Percentiles rank a stretch among this genome's conserved stretches.
phyloP scores from a whole-genome alignment of 2,888 invertebrate genomes.

The Clusia tigrina region DNA sequence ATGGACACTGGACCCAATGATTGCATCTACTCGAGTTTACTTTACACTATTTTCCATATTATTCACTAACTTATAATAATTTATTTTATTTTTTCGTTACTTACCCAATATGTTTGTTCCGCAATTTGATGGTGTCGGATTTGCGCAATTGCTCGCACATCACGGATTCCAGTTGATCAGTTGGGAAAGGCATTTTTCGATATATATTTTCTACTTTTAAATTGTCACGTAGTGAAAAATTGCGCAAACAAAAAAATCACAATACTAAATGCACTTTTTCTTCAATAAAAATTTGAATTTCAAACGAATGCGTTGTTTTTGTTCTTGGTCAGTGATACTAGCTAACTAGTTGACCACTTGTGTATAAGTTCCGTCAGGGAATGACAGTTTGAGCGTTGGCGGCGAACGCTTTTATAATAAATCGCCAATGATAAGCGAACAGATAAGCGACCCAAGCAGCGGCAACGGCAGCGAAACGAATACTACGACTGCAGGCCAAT shows the following conservation, averaged over 20 bases:
- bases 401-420: slow-evolving; percentile 50
- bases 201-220: too few species aligned
- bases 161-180: slow-evolving; percentile 50
- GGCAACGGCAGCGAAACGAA: too few species aligned
- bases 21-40: too few species aligned
- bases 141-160: slow-evolving; percentile 76
- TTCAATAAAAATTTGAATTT: not conserved
- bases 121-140: slow-evolving; percentile 79
- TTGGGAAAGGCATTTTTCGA: slow-evolving; percentile 57
- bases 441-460: too few species aligned
- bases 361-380: slow-evolving; percentile 41
- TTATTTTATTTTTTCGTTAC: too few species aligned
- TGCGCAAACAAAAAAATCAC: not conserved
- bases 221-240: not conserved
- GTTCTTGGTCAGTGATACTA: slow-evolving; percentile 11
- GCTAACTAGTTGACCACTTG: slow-evolving; percentile 25
- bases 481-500: too few species aligned
- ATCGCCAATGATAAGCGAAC: slow-evolving; percentile 13
- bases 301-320: slow-evolving; percentile 6
- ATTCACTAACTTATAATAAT: too few species aligned
- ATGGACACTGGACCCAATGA: too few species aligned
- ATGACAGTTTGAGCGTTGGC: slow-evolving; percentile 46
- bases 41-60: too few species aligned
- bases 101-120: slow-evolving; percentile 86
- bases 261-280: slow-evolving; percentile 2